Evolutionary conservation across 2,113 vertebrate genomes (phyloP).

Genomic region (Coturnix japonica): DNA sequence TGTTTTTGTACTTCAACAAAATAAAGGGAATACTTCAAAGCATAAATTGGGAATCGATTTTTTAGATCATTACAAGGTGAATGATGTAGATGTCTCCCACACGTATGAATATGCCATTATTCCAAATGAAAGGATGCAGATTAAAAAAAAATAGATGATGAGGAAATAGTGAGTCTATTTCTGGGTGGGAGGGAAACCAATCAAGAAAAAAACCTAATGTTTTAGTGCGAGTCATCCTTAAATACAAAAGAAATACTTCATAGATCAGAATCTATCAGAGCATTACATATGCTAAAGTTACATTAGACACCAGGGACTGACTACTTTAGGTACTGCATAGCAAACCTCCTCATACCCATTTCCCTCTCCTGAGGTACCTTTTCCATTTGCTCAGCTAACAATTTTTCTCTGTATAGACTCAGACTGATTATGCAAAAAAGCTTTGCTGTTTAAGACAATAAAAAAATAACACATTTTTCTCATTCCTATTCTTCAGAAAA

Average conservation of each 20-base stretch:
- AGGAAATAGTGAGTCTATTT: not conserved
- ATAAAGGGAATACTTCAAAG: not conserved
- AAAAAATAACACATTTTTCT: conserved; percentile 31
- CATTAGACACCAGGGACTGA: conserved; percentile 55
- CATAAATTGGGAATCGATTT: not conserved
- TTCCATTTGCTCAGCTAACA: conserved; percentile 66
- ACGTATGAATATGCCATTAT: not conserved
- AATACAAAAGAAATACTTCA: not conserved
- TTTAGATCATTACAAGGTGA: not conserved
- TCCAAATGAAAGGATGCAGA: not conserved
- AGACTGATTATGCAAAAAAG: conserved; percentile 58
- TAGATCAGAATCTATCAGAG: conserved; percentile 36
- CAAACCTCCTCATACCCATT: conserved; percentile 65
- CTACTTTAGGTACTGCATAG: conserved; percentile 54
- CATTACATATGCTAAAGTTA: not conserved
- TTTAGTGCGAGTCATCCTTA: not conserved
- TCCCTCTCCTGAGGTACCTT: conserved; percentile 56
- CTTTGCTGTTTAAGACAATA: conserved; percentile 60
- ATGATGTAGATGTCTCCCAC: not conserved
- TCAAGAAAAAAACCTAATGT: not conserved
- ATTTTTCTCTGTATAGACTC: conserved; percentile 66
- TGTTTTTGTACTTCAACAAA: not conserved
- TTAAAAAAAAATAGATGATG: not conserved
- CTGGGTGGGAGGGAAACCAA: not conserved
- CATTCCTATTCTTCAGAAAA: not conserved